Conservation (phyloP, 2,113 vertebrate genomes). For the Trichechus manatus region DNA sequence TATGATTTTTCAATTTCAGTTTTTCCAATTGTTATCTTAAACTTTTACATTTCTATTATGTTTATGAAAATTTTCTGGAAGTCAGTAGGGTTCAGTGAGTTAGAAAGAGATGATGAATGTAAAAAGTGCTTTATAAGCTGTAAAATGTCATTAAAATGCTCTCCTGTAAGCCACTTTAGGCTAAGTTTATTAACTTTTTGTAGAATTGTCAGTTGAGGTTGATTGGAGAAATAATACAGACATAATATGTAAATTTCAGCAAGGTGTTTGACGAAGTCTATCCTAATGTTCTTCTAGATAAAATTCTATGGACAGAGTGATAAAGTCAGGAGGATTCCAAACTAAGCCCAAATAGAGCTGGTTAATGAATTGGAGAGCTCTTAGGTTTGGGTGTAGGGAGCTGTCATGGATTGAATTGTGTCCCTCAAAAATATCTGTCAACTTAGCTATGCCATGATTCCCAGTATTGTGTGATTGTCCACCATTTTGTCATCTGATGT, state of each 20-base stretch:
- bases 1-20: neutral
- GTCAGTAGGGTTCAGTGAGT: neutral
- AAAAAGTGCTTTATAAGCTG: neutral
- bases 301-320: neutral
- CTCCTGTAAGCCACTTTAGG: neutral
- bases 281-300: constrained; percentile 29
- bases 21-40: neutral
- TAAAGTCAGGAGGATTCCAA: neutral
- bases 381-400: neutral
- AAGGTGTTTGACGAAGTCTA: neutral
- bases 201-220: neutral
- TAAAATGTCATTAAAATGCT: neutral
- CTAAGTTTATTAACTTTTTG: neutral
- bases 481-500: no score
- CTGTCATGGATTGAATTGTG: no score
- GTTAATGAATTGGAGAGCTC: neutral
- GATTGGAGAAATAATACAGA: neutral
- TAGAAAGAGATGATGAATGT: neutral
- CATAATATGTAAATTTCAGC: neutral
- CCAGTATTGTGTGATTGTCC: no score
- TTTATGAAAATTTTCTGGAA: constrained; percentile 39
- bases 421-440: no score
- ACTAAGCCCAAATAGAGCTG: neutral
- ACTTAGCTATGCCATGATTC: no score
- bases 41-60: constrained; percentile 2